phyloP scores from a whole-genome alignment of 2,888 invertebrate species.

The Tholera decimalis region DNA sequence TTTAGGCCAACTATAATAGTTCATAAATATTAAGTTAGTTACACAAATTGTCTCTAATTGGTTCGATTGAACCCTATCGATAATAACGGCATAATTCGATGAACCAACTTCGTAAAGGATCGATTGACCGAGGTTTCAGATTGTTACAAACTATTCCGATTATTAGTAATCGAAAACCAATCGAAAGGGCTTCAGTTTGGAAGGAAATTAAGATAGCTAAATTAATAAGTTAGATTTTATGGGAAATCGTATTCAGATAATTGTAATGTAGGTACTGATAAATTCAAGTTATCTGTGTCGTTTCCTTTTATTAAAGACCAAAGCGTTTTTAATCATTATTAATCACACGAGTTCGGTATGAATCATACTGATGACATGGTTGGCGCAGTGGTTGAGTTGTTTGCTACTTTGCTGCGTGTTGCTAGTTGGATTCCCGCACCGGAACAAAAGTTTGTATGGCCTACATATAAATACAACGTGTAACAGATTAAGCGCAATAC shows the following conservation, averaged over 20 bases:
- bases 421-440: no score
- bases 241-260: constrained; percentile 27
- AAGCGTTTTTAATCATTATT: no score
- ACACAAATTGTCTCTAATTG: constrained; percentile 39
- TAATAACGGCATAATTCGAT: constrained; percentile 65
- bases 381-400: no score
- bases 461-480: no score
- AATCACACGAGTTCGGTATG: no score
- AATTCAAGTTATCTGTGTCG: not conserved
- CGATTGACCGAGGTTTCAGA: constrained; percentile 64
- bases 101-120: constrained; percentile 57
- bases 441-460: no score
- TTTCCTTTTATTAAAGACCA: not conserved
- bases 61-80: constrained; percentile 53
- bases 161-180: constrained; percentile 70
- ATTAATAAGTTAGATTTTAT: constrained; percentile 56
- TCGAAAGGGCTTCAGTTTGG: constrained; percentile 58
- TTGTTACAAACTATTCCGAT: constrained; percentile 75
- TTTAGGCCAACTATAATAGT: constrained; percentile 25
- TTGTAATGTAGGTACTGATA: not conserved
- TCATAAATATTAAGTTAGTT: constrained; percentile 33
- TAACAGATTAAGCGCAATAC: no score
- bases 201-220: constrained; percentile 54
- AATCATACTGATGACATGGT: no score
- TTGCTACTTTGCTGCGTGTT: no score